Percentiles rank a stretch among this genome's conserved stretches.
These are phyloP conservation scores for Athrips mouffetella DNA, from an alignment of 2,888 invertebrate species.

Conservation along the genomic window DNA sequence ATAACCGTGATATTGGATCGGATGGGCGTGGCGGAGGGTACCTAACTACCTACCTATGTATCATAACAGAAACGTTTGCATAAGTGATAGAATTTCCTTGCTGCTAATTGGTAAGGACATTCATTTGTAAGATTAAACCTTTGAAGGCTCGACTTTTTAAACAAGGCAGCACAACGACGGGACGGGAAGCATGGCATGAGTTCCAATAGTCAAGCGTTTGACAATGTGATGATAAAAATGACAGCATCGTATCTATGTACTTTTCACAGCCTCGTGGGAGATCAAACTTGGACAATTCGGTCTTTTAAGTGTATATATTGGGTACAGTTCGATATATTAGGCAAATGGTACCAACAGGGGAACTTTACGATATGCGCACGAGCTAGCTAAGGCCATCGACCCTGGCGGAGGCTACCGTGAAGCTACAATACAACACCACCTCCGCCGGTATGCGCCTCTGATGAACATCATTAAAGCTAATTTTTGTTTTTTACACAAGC, in stretches of 20 bases:
- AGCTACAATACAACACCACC: background rate
- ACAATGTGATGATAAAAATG: background rate
- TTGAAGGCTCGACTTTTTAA: too few relatives aligned
- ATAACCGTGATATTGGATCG: slow-evolving; percentile 44
- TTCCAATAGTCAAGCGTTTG: background rate
- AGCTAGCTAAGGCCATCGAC: slow-evolving; percentile 14
- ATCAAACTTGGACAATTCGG: background rate
- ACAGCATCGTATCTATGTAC: background rate
- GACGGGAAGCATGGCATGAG: background rate
- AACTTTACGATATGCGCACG: slow-evolving; percentile 8
- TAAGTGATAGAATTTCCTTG: slow-evolving; percentile 1
- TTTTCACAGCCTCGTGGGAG: slow-evolving; percentile 18
- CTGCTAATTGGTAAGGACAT: too few relatives aligned
- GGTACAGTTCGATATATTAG: too few relatives aligned
- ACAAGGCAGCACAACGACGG: too few relatives aligned
- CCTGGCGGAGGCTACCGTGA: slow-evolving; percentile 5
- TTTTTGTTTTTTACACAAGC: slow-evolving; percentile 7
- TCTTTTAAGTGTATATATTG: slow-evolving; percentile 13
- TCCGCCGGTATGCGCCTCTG: background rate
- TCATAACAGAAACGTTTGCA: slow-evolving; percentile 23
- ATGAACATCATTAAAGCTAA: slow-evolving; percentile 12
- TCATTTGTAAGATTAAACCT: too few relatives aligned
- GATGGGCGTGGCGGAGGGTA: slow-evolving; percentile 32
- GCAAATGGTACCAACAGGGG: slow-evolving; percentile 12
- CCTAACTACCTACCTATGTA: too few relatives aligned